Base-by-base conservation (phyloP, 2,888 invertebrate species). In the Eretmocerus hayati region DNA sequence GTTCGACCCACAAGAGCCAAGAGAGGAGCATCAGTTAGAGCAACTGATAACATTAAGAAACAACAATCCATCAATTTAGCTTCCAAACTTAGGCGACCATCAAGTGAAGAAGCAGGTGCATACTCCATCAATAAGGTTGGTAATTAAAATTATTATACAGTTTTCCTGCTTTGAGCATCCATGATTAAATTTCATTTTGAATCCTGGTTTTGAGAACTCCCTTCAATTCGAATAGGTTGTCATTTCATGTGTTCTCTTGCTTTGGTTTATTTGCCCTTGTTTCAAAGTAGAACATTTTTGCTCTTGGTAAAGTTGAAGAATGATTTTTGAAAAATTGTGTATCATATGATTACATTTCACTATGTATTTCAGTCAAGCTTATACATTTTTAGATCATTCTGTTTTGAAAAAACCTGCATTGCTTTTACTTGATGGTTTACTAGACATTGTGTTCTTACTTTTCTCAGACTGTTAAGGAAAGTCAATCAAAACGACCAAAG, bases 1-100 rank as follows among this genome's bases (percentile, higher is more conserved):
- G 8, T 43, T 18, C 36, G 20, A 31, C 16, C 26, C 15, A n/a
- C 30, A 22, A 56, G 56, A 44, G 6, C 45, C 2, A 65, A 52
- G 49, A 59, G 69, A 32, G 55, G 58, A 21, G 68, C 69, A 11
- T 69, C 65, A 0, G 53, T 56, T 20, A 62, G 50, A 52, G 67
- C 69, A n/a, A 56, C 48, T 2, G 50, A 53, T 38, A 60, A 33
- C 33, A 69, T 67, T 5, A 65, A 53, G 32, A 59, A 58, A 26
- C 68, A 67, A 37, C 63, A 63, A 46, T 56, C 62, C 1, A 1
- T 53, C 1, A 21, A 31, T 6, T 26, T 62, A 3, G 6, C 0
- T 15, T 4, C 42, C 0, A 67, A 67, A 50, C 4, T 62, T 23
- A 51, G 62, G 19, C 59, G 62, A 40, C 59, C 62, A 3, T 56